Evolutionary conservation across 1,140 invertebrate species (phyloP).

Genomic region (Eupeodes corollae): DNA sequence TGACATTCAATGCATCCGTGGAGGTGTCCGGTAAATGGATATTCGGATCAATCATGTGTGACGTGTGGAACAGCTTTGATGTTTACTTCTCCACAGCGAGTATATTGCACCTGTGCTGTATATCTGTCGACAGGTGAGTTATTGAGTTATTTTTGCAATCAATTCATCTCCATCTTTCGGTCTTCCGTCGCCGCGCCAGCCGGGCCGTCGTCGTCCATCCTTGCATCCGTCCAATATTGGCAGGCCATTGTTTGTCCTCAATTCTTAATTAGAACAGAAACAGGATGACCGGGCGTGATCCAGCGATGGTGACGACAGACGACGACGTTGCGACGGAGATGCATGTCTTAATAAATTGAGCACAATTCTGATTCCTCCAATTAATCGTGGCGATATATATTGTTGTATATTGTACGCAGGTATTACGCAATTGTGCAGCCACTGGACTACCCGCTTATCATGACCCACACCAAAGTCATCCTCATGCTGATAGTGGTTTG

Average conservation of each 20-base stretch:
- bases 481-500: constrained; percentile 79
- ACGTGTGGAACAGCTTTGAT: constrained; percentile 91
- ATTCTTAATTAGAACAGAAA: too few relatives aligned
- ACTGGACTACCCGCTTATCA: constrained; percentile 77
- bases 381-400: too few relatives aligned
- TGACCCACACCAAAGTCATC: constrained; percentile 64
- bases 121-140: constrained; percentile 57
- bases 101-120: constrained; percentile 84
- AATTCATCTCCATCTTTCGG: neutral
- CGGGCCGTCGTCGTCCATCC: too few relatives aligned
- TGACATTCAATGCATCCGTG: constrained; percentile 89
- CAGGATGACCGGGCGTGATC: too few relatives aligned
- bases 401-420: too few relatives aligned
- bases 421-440: constrained; percentile 86
- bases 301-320: too few relatives aligned
- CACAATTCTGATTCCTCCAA: too few relatives aligned
- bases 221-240: neutral
- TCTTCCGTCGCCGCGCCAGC: too few relatives aligned
- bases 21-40: constrained; percentile 73
- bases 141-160: neutral
- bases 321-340: too few relatives aligned
- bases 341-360: too few relatives aligned
- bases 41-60: constrained; percentile 84
- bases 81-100: constrained; percentile 86
- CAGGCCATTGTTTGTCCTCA: neutral